A percentile compares a stretch with the other conserved stretches of the same genome.
Conservation (phyloP, 2,113 vertebrate species). For the Pontoporia blainvillei region DNA sequence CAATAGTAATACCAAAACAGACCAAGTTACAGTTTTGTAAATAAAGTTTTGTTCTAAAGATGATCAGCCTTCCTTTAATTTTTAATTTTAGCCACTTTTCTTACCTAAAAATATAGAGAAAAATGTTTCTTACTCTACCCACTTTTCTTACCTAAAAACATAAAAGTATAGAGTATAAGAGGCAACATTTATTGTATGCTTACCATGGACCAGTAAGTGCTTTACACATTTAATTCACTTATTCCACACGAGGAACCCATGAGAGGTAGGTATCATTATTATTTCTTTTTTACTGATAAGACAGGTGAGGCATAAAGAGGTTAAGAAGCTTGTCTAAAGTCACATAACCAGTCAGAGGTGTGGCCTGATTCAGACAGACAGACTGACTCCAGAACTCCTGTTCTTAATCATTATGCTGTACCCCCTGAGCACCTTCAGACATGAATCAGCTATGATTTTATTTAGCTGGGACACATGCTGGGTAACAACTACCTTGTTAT, state of each 20-base stretch:
- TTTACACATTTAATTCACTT: neutral
- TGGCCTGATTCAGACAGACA: neutral
- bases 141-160: neutral
- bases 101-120: neutral
- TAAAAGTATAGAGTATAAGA: neutral
- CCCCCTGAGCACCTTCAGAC: neutral
- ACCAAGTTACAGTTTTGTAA: slow-evolving; percentile 15
- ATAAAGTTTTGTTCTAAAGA: slow-evolving; percentile 60
- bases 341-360: neutral
- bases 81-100: neutral
- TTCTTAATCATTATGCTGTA: neutral
- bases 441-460: neutral
- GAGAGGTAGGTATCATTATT: neutral
- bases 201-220: neutral
- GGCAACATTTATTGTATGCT: neutral
- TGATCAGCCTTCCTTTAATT: neutral
- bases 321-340: neutral
- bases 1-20: slow-evolving; percentile 2
- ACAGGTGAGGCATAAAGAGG: neutral
- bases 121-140: neutral
- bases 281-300: neutral
- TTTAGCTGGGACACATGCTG: neutral
- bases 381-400: neutral
- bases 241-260: neutral
- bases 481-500: neutral